Conservation (phyloP, 64 coral and sea anemone genomes). For the Cladopsammia gracilis region DNA sequence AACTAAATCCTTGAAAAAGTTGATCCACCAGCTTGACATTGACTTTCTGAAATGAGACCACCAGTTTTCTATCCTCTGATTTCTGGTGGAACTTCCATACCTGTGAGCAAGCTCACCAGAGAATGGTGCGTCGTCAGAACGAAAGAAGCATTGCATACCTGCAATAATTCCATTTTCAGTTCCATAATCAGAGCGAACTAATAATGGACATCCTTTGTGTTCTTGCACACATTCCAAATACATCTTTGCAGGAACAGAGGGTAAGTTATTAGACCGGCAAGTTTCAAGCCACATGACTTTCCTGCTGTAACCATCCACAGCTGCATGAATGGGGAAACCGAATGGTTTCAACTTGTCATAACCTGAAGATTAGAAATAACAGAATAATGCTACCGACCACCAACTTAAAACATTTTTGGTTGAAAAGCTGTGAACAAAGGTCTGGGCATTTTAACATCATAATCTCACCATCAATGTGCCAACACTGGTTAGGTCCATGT, state of each 20-base stretch:
- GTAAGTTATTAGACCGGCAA: slow-evolving; percentile 37
- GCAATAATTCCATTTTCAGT: slow-evolving; percentile 64
- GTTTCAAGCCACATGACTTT: slow-evolving; percentile 55
- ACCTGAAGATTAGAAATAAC: slow-evolving; percentile 48
- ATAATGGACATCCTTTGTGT: slow-evolving; percentile 9
- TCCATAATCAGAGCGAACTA: slow-evolving; percentile 35
- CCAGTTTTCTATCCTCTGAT: slow-evolving; percentile 56
- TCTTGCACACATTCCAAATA: slow-evolving; percentile 54
- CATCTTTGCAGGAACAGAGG: slow-evolving; percentile 32
- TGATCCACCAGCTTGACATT: slow-evolving; percentile 75
- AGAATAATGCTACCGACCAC: no score
- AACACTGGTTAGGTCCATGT: slow-evolving; percentile 37
- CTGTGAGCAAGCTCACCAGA: slow-evolving; percentile 41
- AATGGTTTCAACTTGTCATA: slow-evolving; percentile 66
- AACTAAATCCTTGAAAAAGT: slow-evolving; percentile 77
- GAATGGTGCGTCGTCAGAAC: slow-evolving; percentile 25
- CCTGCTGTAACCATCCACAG: slow-evolving; percentile 67
- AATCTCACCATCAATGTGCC: slow-evolving; percentile 40
- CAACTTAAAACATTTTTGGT: background rate
- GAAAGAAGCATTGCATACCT: slow-evolving; percentile 48
- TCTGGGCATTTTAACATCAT: no score
- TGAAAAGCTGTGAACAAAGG: no score
- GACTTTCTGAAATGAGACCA: slow-evolving; percentile 77
- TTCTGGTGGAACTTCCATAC: slow-evolving; percentile 58
- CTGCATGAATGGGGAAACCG: slow-evolving; percentile 57